A percentile compares a stretch with the other conserved stretches of the same genome.
These are phyloP conservation scores for Mesochorus sp. DNA, from an alignment of 2,888 invertebrate genomes.

Conservation along the genomic window DNA sequence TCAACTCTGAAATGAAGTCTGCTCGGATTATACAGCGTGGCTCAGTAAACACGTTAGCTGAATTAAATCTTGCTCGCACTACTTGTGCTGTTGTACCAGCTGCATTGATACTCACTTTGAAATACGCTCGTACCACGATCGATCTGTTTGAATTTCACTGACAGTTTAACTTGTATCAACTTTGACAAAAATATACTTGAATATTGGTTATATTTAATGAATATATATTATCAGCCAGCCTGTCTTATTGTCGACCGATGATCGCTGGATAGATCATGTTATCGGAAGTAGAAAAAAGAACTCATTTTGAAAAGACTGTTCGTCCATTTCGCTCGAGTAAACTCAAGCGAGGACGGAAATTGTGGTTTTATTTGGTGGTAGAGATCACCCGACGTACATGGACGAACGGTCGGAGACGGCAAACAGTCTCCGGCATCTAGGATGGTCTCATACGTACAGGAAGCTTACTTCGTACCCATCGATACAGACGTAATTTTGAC, in stretches of 20 bases:
- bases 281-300: background rate
- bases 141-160: background rate
- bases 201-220: background rate
- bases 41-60: conserved; percentile 55
- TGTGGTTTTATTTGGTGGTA: conserved; percentile 17
- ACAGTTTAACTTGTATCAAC: conserved; percentile 23
- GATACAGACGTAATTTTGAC: conserved; percentile 27
- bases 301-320: background rate
- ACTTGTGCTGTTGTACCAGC: conserved; percentile 10
- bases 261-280: background rate
- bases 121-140: conserved; percentile 28
- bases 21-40: conserved; percentile 57
- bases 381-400: conserved; percentile 25
- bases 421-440: conserved; percentile 31
- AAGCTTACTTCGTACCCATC: background rate
- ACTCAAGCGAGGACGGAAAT: background rate
- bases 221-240: background rate
- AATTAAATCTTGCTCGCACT: conserved; percentile 46
- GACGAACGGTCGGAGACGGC: conserved; percentile 4
- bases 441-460: background rate
- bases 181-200: background rate
- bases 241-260: background rate
- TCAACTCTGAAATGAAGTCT: conserved; percentile 55
- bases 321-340: background rate
- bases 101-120: conserved; percentile 18